Evolutionary conservation across 2,888 invertebrate species (phyloP).

Genomic region (Alloplasta piceator): DNA sequence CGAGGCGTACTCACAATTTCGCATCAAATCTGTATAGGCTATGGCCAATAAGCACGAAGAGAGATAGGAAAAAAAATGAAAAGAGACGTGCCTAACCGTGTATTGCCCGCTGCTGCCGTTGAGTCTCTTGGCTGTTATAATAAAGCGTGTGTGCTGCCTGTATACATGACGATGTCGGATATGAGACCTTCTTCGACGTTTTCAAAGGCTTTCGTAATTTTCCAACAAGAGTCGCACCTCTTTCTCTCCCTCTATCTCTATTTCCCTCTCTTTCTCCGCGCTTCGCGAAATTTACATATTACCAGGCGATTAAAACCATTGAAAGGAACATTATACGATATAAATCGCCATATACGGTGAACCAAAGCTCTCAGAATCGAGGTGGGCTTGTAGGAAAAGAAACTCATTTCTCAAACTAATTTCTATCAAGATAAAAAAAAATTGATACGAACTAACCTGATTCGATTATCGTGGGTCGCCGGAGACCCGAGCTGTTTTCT

Average conservation of each 20-base stretch:
- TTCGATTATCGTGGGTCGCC: too few species aligned
- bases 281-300: slow-evolving; percentile 1
- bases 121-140: slow-evolving; percentile 14
- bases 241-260: background rate
- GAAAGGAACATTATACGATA: background rate
- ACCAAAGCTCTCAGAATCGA: too few species aligned
- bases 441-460: background rate
- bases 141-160: slow-evolving; percentile 15
- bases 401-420: background rate
- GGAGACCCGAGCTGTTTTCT: too few species aligned
- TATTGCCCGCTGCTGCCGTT: slow-evolving; percentile 18
- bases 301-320: slow-evolving; percentile 8
- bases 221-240: slow-evolving; percentile 54
- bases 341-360: background rate
- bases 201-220: slow-evolving; percentile 59
- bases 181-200: slow-evolving; percentile 58
- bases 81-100: slow-evolving; percentile 37
- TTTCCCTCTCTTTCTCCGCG: background rate
- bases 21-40: slow-evolving; percentile 46
- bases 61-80: slow-evolving; percentile 31
- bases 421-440: background rate
- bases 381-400: background rate
- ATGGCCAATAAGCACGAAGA: slow-evolving; percentile 11
- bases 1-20: slow-evolving; percentile 57
- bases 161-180: slow-evolving; percentile 34